Evolutionary conservation across 1,140 invertebrate genomes (phyloP).

Genomic region (Heliconius himera): DNA sequence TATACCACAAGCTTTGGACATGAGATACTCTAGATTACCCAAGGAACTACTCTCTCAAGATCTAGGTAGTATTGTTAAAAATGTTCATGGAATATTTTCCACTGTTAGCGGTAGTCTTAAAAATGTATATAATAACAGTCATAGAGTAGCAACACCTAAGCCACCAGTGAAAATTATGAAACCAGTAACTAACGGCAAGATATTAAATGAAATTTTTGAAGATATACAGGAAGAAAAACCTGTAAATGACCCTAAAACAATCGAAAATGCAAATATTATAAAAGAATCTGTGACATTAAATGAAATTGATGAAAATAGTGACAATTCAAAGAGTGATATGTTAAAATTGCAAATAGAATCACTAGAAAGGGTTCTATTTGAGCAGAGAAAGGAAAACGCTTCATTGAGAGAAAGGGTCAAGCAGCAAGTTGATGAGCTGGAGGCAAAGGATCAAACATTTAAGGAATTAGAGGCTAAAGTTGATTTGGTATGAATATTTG

Average conservation of each 20-base stretch:
- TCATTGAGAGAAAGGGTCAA: constrained; percentile 60
- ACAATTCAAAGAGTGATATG: constrained; percentile 54
- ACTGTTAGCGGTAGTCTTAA: constrained; percentile 72
- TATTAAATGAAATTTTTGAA: constrained; percentile 75
- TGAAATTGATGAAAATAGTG: constrained; percentile 15
- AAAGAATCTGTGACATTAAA: constrained; percentile 31
- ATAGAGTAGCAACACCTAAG: constrained; percentile 56
- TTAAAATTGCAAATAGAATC: constrained; percentile 66
- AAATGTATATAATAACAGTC: constrained; percentile 63
- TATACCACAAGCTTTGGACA: constrained; percentile 44
- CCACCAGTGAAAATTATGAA: constrained; percentile 52
- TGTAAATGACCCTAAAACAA: neutral
- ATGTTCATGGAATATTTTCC: constrained; percentile 75
- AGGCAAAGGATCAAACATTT: constrained; percentile 68
- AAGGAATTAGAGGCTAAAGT: constrained; percentile 73
- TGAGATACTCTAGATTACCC: constrained; percentile 55
- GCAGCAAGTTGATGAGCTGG: constrained; percentile 63
- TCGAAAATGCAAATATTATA: constrained; percentile 7
- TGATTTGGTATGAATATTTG: constrained; percentile 58
- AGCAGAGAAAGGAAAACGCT: constrained; percentile 66
- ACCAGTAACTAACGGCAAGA: constrained; percentile 59
- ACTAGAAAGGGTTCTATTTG: constrained; percentile 62
- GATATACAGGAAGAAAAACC: constrained; percentile 47
- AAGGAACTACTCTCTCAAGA: constrained; percentile 73
- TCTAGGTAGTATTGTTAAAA: constrained; percentile 72